Conservation (phyloP, 2,888 invertebrate genomes). For the Cyrtodaria siliqua region DNA sequence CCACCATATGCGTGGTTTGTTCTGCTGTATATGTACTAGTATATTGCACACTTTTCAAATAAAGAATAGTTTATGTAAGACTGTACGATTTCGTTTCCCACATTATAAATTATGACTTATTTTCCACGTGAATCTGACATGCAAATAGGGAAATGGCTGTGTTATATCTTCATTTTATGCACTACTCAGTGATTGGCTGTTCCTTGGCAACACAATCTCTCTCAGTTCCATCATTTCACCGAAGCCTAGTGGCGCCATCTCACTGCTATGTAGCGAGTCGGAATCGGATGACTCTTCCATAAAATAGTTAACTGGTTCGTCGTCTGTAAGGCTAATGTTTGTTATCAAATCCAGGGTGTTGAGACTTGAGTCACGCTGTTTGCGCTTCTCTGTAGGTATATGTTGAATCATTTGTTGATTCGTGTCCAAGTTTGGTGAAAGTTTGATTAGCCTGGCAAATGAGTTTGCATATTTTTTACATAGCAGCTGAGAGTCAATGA, state of each 20-base stretch:
- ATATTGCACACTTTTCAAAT: too few species aligned
- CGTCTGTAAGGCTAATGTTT: constrained; percentile 76
- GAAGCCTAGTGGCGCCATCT: constrained; percentile 47
- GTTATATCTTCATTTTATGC: too few species aligned
- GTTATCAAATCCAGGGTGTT: constrained; percentile 77
- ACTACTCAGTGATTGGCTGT: constrained; percentile 40
- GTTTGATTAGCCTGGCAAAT: constrained; percentile 76
- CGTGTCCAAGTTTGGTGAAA: constrained; percentile 77
- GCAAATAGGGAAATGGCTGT: too few species aligned
- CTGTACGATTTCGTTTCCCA: too few species aligned
- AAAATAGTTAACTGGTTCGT: constrained; percentile 70
- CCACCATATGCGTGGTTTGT: too few species aligned
- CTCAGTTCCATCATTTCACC: constrained; percentile 71
- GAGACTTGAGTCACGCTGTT: constrained; percentile 68
- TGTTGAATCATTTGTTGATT: constrained; percentile 74
- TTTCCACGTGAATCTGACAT: too few species aligned
- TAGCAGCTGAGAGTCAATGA: constrained; percentile 72
- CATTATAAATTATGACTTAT: too few species aligned
- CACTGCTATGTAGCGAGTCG: constrained; percentile 70
- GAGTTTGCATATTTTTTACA: constrained; percentile 73
- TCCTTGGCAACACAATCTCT: constrained; percentile 57
- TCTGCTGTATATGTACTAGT: too few species aligned
- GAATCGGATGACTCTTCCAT: constrained; percentile 71
- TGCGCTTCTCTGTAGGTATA: constrained; percentile 71
- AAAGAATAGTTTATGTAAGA: too few species aligned